Conservation (phyloP, 2,113 vertebrate genomes). For the Phyllostomus hastatus region DNA sequence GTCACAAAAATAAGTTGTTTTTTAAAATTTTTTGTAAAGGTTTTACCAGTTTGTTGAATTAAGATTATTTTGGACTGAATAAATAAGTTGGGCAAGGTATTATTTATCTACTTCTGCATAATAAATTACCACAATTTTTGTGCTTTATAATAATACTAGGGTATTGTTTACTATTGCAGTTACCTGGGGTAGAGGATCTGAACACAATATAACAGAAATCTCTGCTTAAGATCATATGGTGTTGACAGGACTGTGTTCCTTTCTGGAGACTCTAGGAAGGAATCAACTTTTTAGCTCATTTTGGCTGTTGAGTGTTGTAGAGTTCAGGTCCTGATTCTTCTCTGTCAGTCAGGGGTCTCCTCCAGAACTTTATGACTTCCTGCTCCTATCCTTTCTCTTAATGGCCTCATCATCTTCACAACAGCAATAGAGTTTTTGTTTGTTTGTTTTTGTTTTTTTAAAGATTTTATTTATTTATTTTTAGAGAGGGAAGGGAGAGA, state of each 20-base stretch:
- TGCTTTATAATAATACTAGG: not conserved
- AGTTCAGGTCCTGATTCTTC: rapidly evolving
- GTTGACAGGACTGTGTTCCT: not conserved
- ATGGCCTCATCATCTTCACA: not conserved
- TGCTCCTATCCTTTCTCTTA: not conserved
- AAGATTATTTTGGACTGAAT: not conserved
- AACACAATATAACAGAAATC: not conserved
- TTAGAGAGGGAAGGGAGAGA: too few relatives aligned
- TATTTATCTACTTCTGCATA: not conserved
- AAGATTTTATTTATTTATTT: too few relatives aligned
- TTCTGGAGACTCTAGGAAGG: not conserved
- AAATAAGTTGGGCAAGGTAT: not conserved
- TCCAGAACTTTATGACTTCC: not conserved
- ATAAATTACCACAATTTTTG: not conserved
- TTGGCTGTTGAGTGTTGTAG: not conserved
- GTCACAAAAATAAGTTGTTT: not conserved
- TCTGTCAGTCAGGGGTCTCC: rapidly evolving
- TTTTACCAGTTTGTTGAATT: not conserved
- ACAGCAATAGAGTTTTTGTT: not conserved
- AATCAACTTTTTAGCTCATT: not conserved
- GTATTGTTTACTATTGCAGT: not conserved
- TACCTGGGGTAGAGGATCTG: not conserved
- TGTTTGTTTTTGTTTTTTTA: too few relatives aligned
- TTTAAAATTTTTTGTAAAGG: not conserved
- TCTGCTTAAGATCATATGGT: not conserved